phyloP scores from a whole-genome alignment of 2,113 vertebrate species.

The Myotis lucifugus region DNA sequence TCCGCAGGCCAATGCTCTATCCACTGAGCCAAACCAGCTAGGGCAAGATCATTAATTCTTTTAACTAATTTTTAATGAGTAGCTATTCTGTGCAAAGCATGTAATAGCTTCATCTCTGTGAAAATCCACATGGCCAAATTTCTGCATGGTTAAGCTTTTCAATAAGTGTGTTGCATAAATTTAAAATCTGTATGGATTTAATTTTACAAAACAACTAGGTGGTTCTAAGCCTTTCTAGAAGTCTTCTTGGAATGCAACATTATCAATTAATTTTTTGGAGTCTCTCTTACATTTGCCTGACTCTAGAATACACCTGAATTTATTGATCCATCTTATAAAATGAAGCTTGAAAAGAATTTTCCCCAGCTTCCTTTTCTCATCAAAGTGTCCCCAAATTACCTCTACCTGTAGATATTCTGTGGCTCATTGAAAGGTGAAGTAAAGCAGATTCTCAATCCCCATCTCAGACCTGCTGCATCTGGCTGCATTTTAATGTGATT shows the following conservation, averaged over 20 bases:
- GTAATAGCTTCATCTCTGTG: neutral
- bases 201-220: neutral
- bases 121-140: neutral
- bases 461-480: neutral
- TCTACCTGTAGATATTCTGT: neutral
- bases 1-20: no score
- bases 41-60: neutral
- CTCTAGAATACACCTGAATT: neutral
- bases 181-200: neutral
- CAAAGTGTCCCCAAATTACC: neutral
- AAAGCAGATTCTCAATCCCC: neutral
- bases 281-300: neutral
- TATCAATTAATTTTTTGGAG: neutral
- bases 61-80: neutral
- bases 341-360: neutral
- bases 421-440: neutral
- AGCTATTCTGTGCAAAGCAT: neutral
- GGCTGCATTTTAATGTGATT: neutral
- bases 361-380: neutral
- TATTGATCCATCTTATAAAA: neutral
- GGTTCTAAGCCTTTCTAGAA: neutral
- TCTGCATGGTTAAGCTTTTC: neutral
- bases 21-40: no score
- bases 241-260: neutral
- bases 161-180: neutral